Percentiles rank a stretch among this genome's conserved stretches.
Evolutionary conservation across 2,797 vertebrate genomes (phyloP).

Genomic region (Phrynocephalus forsythii): DNA sequence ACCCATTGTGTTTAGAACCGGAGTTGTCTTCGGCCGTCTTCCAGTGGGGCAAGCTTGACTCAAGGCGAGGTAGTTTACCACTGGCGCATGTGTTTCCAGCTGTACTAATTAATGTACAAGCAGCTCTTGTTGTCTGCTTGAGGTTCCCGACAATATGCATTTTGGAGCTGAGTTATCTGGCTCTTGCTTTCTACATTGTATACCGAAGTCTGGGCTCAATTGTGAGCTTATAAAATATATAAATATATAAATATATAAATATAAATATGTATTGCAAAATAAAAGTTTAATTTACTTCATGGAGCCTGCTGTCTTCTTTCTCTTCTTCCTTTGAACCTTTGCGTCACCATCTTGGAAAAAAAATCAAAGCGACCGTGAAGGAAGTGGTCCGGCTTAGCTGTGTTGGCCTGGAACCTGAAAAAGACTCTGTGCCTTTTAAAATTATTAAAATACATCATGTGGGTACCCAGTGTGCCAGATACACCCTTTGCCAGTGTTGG

Average conservation of each 20-base stretch:
- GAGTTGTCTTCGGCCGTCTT: background rate
- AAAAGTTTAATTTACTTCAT: slow-evolving; percentile 74
- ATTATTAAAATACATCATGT: too few species aligned
- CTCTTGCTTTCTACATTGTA: slow-evolving; percentile 73
- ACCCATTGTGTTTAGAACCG: background rate
- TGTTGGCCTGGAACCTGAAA: slow-evolving; percentile 3
- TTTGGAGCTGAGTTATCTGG: slow-evolving; percentile 66
- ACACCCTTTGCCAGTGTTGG: too few species aligned
- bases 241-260: slow-evolving; percentile 62
- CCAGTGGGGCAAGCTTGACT: slow-evolving; percentile 30
- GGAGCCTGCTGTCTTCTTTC: slow-evolving; percentile 50
- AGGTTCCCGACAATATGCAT: slow-evolving; percentile 56
- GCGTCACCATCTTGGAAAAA: slow-evolving; percentile 30
- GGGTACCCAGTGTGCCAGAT: background rate
- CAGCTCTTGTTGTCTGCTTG: slow-evolving; percentile 61
- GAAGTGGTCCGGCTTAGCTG: slow-evolving; percentile 18
- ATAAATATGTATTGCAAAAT: slow-evolving; percentile 72
- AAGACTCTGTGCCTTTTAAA: background rate
- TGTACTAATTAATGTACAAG: slow-evolving; percentile 64
- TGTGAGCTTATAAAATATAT: slow-evolving; percentile 70
- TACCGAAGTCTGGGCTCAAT: slow-evolving; percentile 70
- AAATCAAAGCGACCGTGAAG: slow-evolving; percentile 8
- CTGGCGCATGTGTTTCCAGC: slow-evolving; percentile 34
- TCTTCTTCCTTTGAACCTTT: slow-evolving; percentile 27
- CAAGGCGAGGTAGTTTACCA: slow-evolving; percentile 29